phyloP scores from a whole-genome alignment of 2,797 vertebrate genomes.

The Aulostomus chinensis region DNA sequence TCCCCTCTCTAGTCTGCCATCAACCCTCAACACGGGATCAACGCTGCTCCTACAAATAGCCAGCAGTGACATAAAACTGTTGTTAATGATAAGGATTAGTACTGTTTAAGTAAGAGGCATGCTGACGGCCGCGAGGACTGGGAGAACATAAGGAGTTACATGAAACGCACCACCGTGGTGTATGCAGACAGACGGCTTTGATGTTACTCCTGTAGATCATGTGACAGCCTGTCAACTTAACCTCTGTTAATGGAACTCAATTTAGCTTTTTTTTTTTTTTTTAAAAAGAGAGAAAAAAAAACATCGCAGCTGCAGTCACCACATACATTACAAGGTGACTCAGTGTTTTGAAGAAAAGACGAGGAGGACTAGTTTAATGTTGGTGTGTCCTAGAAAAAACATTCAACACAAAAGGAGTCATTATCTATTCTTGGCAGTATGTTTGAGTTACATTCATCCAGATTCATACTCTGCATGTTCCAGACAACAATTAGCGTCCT shows the following conservation, averaged over 20 bases:
- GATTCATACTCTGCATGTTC: no score
- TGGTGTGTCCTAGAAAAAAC: no score
- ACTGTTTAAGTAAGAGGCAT: conserved; percentile 26
- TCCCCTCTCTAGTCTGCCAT: conserved; percentile 21
- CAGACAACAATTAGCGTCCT: no score
- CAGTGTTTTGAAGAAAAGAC: not conserved
- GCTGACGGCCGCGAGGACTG: conserved; percentile 15
- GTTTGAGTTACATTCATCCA: no score
- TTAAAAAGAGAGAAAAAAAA: not conserved
- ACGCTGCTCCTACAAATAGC: conserved; percentile 41
- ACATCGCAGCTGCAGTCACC: not conserved
- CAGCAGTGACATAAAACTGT: conserved; percentile 30
- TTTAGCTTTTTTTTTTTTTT: no score
- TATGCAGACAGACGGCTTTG: not conserved
- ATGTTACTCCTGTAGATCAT: not conserved
- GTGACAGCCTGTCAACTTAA: not conserved
- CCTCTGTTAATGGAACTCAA: not conserved
- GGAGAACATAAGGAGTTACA: conserved; percentile 15
- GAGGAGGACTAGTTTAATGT: no score
- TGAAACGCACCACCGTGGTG: no score
- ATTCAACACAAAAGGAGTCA: no score
- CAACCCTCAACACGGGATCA: conserved; percentile 36
- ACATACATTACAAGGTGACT: not conserved
- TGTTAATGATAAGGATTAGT: conserved; percentile 43
- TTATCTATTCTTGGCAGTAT: no score